A percentile compares a stretch with the other conserved stretches of the same genome.
phyloP scores from a whole-genome alignment of 2,113 vertebrate genomes.

The Chrysochloris asiatica region DNA sequence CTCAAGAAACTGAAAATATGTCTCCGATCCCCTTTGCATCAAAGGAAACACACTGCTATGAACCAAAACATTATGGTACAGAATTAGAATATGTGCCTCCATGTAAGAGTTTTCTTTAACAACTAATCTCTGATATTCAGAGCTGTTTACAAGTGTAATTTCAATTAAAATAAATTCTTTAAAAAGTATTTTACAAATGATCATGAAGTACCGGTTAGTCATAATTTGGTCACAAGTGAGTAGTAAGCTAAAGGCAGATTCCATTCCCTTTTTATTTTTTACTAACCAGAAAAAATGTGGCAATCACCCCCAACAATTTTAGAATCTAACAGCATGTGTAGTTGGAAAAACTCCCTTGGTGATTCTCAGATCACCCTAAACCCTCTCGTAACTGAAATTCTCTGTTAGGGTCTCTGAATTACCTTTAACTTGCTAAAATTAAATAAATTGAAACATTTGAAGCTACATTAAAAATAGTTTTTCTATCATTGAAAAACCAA shows the following conservation, averaged over 20 bases:
- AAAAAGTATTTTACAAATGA: not conserved
- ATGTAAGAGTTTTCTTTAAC: not conserved
- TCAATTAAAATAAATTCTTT: not conserved
- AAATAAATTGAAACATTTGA: not conserved
- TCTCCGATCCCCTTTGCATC: not conserved
- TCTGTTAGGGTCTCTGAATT: not conserved
- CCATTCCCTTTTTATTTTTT: not conserved
- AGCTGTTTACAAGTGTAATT: not conserved
- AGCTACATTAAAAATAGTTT: not conserved
- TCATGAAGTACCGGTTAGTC: not conserved
- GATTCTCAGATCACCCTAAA: not conserved
- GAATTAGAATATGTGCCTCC: not conserved
- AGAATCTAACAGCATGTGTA: not conserved
- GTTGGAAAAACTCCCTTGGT: not conserved
- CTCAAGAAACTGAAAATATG: not conserved
- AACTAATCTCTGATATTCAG: not conserved
- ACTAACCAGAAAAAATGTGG: not conserved
- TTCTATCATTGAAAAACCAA: not conserved
- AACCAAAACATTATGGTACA: not conserved
- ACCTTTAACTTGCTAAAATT: constrained; percentile 15
- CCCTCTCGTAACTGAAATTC: not conserved
- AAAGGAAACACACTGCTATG: not conserved
- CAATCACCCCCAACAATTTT: not conserved
- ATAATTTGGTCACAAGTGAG: not conserved
- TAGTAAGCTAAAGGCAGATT: constrained; percentile 19